Evolutionary conservation across 2,797 vertebrate genomes (phyloP).

Genomic region (Chloroceryle inda): DNA sequence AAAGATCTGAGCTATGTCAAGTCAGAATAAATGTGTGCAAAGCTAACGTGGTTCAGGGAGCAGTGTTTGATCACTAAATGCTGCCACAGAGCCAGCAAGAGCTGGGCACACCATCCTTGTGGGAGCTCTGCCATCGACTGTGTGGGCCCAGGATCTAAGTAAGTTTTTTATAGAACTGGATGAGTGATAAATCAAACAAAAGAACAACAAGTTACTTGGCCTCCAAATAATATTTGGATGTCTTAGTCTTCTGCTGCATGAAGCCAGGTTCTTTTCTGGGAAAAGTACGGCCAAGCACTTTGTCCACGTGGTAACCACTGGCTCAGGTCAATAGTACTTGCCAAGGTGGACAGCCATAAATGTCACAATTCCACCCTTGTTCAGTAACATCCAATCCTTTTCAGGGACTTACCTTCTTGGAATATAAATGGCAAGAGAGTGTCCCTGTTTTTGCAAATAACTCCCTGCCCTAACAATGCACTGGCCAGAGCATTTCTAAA

Average conservation of each 20-base stretch:
- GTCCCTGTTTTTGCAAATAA: neutral
- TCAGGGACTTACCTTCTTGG: neutral
- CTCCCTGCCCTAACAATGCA: neutral
- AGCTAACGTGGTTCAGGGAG: neutral
- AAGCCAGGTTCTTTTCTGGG: neutral
- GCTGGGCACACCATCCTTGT: neutral
- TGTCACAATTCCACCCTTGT: neutral
- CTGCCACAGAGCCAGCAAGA: neutral
- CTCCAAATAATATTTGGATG: neutral
- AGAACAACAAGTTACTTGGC: slow-evolving; percentile 9
- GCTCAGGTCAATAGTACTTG: neutral
- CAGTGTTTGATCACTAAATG: neutral
- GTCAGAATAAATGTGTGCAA: slow-evolving; percentile 21
- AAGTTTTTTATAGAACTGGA: neutral
- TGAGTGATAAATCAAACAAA: slow-evolving; percentile 32
- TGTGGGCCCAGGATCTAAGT: neutral
- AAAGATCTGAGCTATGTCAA: neutral
- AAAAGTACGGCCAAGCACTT: neutral
- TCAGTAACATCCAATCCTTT: neutral
- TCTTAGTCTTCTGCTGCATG: neutral
- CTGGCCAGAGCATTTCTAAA: neutral
- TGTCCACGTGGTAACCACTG: fast-evolving
- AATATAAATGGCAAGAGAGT: neutral
- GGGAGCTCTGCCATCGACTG: neutral
- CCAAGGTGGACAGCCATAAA: neutral